These are phyloP conservation scores for Gymnopithys bicolor DNA, from an alignment of 2,797 vertebrate species.

Conservation along the genomic window DNA sequence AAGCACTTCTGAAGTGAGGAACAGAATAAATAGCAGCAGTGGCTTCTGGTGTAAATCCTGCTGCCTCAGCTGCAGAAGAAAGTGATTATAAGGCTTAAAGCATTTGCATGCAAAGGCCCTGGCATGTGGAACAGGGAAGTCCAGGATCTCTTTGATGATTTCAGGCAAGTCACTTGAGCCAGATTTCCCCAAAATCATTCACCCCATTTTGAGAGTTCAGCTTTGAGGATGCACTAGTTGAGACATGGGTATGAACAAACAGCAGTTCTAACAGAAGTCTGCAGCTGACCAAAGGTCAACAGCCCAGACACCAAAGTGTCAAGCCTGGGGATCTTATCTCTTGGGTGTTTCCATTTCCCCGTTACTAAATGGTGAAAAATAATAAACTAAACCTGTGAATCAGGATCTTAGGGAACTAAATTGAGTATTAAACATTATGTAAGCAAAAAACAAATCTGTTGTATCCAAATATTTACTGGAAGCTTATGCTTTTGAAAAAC, in stretches of 20 bases:
- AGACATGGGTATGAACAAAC: background rate
- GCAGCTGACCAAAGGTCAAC: background rate
- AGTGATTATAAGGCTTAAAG: background rate
- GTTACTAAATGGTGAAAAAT: background rate
- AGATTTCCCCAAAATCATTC: background rate
- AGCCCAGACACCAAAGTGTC: background rate
- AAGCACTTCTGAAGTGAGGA: background rate
- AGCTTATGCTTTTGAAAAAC: background rate
- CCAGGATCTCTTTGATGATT: background rate
- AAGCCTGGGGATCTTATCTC: background rate
- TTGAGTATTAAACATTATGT: background rate
- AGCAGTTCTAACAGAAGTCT: background rate
- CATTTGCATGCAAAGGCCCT: background rate
- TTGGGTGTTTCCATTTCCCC: background rate
- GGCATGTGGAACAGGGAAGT: background rate
- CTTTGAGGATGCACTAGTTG: background rate
- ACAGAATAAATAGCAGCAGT: background rate
- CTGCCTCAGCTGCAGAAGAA: background rate
- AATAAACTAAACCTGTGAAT: background rate
- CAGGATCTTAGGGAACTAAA: background rate
- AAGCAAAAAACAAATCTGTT: background rate
- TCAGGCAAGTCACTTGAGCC: background rate
- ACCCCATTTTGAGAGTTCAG: background rate
- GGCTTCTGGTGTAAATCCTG: background rate
- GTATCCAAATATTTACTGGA: background rate